Base-by-base conservation (phyloP, 2,888 invertebrate species). In the Nomada lathburiana region DNA sequence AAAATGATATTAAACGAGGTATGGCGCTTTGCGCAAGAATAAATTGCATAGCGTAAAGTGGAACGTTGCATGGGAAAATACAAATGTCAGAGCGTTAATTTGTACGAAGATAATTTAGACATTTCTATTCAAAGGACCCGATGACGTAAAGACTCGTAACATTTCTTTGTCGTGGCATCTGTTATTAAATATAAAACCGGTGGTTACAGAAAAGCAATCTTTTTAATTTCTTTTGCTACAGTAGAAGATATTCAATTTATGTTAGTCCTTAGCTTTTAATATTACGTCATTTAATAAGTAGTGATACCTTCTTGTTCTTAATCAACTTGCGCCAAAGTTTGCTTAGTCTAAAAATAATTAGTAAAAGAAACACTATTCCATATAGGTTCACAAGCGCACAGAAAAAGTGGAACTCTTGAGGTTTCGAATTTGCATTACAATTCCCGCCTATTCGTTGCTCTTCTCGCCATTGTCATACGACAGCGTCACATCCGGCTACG, bases 401-500 rank as follows among this genome's bases (percentile, higher is more conserved):
- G 36, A 36, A 36, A 5, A 36, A 36, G 36, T 36, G 36, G 5
- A 36, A 36, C 44, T 44, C 42, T 63, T 44, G 13, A 23, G 44
- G 20, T 18, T 23, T 10, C 10, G 7, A 44, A 44, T 42, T 71
- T 55, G 9, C 42, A 16, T 70, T 42, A 62, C 57, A 57, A 60
- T 53, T 23, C 29, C 42, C 11, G 3, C 18, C 63, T 23, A 50
- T 69, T 50, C 44, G 75, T 68, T 36, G 9, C 16, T 36, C 44
- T 26, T 47, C 16, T 47, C 29, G n/a, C 29, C 26, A n/a, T 26
- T 72, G 73, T 57, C 71, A 42, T 29, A 53, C 47, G 23, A 55
- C 60, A 23, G 23, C 57, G 57, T 69, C 75, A 82, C 64, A 85
- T 85, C 82, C 85, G 82, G 79, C 71, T 44, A 42, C 62, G 63